Percentiles rank a stretch among this genome's conserved stretches.
Conservation (phyloP, 1,140 invertebrate genomes). For the Caerostris extrusa region DNA sequence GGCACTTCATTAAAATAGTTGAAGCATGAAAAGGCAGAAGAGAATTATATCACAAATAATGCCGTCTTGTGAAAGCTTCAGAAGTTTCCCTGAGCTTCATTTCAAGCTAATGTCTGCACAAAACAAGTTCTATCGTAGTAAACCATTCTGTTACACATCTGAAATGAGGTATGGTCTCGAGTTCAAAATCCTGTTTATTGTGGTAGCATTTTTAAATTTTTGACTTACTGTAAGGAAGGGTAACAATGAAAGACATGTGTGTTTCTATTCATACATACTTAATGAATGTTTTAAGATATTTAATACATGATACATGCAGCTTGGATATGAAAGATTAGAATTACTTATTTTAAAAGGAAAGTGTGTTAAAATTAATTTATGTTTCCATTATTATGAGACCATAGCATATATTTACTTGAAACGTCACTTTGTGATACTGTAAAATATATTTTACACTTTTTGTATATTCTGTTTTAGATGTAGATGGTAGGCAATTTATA, state of each 20-base stretch:
- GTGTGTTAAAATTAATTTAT: too few relatives aligned
- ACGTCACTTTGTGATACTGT: too few relatives aligned
- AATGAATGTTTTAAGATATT: too few relatives aligned
- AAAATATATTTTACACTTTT: too few relatives aligned
- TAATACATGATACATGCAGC: too few relatives aligned
- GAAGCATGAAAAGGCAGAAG: slow-evolving; percentile 46
- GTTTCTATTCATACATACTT: too few relatives aligned
- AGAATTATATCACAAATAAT: slow-evolving; percentile 26
- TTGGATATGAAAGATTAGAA: too few relatives aligned
- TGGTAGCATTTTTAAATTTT: not conserved
- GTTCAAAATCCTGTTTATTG: not conserved
- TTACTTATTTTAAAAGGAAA: too few relatives aligned
- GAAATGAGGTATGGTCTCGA: not conserved
- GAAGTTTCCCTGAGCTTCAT: slow-evolving; percentile 9
- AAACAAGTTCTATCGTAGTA: slow-evolving; percentile 9
- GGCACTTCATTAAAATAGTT: slow-evolving; percentile 32
- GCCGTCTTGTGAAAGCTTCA: not conserved
- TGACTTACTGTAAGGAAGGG: not conserved
- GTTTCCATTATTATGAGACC: too few relatives aligned
- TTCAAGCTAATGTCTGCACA: slow-evolving; percentile 42
- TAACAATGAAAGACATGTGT: not conserved
- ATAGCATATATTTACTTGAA: too few relatives aligned
- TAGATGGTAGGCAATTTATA: too few relatives aligned
- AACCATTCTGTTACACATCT: slow-evolving; percentile 14
- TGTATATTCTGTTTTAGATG: too few relatives aligned